Base-by-base conservation (phyloP, 2,888 invertebrate species). In the Eudemis profundana region DNA sequence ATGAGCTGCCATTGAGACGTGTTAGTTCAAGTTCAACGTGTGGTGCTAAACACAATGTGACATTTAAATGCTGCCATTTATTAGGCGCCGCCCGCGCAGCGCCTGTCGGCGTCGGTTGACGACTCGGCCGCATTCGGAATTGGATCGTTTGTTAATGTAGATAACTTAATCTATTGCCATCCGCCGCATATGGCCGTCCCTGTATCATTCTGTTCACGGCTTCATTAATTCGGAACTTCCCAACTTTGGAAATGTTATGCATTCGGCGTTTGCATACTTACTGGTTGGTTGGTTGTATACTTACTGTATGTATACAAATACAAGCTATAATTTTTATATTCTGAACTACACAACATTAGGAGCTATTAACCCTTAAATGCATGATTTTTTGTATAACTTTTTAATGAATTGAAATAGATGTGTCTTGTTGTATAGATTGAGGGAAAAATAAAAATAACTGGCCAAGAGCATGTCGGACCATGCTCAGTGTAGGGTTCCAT, bases 11-110 rank as follows among this genome's bases (percentile, higher is more conserved):
- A 69, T 70, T 71, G 63, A 70, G 70, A 70, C 76, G 72, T 75
- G 76, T 79, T 65, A 60, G 78, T 78, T 87, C 90, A 90, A 90
- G 89, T 89, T 89, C 84, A 89, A 86, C 88, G 68, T 84, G 80
- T 81, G 68, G 68, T 64, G 70, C 72, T 81, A 79, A 82, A 82
- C 83, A 88, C 86, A 88, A 88, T 87, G 83, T 83, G 81, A 84
- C 84, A 86, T 85, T 84, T 69, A 64, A 69, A 84, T 79, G 79
- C 78, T 78, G 75, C 77, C 77, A 82, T 79, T 79, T 74, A 77
- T 81, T 78, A 81, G 68, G 47, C 70, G 75, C 77, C 85, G 82
- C 88, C 86, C 78, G 78, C 87, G 82, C 83, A 80, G 29, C 61
- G 65, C 53, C n/a, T 67, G 61, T 68, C 67, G 51, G 67, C 49